These are phyloP conservation scores for Cheilosia pagana DNA, from an alignment of 2,888 invertebrate genomes.

Conservation along the genomic window DNA sequence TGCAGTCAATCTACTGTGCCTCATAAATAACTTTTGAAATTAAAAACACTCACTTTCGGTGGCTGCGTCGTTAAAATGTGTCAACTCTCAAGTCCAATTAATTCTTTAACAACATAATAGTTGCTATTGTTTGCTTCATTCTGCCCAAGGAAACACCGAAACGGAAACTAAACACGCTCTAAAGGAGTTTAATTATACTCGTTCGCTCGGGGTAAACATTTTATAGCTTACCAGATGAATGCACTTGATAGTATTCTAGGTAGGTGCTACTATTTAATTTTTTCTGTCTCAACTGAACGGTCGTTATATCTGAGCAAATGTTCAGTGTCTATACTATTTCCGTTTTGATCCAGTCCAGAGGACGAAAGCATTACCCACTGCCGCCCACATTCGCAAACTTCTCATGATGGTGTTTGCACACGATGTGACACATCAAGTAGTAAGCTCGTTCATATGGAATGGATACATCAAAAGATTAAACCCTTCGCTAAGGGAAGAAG, in stretches of 20 bases:
- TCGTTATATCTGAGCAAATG: background rate
- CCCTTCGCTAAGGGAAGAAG: conserved; percentile 17
- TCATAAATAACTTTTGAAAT: background rate
- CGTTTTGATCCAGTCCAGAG: background rate
- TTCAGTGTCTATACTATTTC: background rate
- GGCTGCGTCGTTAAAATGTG: background rate
- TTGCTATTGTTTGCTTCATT: background rate
- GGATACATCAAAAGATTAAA: conserved; percentile 45
- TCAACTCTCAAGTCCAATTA: conserved; percentile 2
- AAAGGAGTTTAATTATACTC: conserved; percentile 32
- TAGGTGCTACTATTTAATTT: background rate
- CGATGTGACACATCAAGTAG: conserved; percentile 21
- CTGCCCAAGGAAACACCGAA: background rate
- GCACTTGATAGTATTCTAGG: conserved; percentile 7
- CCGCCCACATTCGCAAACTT: conserved; percentile 14
- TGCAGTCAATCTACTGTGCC: background rate
- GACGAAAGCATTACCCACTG: conserved; percentile 26
- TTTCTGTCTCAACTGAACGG: background rate
- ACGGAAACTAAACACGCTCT: conserved; percentile 6
- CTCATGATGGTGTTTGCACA: conserved; percentile 44
- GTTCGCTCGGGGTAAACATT: conserved; percentile 22
- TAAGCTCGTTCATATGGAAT: conserved; percentile 4
- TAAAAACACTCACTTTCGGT: background rate
- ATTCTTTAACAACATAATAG: conserved; percentile 15
- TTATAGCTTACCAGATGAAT: conserved; percentile 39